Percentiles rank a stretch among this genome's conserved stretches.
Evolutionary conservation across 2,797 vertebrate species (phyloP).

Genomic region (Neopelma chrysocephalum): DNA sequence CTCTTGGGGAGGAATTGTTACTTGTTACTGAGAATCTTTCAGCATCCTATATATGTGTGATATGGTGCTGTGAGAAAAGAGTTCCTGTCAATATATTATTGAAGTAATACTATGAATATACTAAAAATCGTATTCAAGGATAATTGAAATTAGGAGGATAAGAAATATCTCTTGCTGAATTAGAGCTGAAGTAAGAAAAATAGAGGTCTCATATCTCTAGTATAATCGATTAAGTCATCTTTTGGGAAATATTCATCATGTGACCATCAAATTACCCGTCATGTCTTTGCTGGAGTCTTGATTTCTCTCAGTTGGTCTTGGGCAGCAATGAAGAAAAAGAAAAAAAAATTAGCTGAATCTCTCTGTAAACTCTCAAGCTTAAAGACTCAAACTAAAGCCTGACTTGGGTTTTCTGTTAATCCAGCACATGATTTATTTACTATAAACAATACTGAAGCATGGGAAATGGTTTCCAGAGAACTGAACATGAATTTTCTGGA

Average conservation of each 20-base stretch:
- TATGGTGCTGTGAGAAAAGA: not conserved
- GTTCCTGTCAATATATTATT: not conserved
- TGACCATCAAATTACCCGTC: not conserved
- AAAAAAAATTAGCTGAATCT: not conserved
- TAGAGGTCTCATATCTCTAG: not conserved
- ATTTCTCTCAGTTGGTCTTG: not conserved
- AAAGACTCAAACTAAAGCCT: slow-evolving; percentile 18
- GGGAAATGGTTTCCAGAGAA: slow-evolving; percentile 25
- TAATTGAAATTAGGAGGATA: not conserved
- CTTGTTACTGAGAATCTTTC: not conserved
- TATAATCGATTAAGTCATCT: not conserved
- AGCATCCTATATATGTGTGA: not conserved
- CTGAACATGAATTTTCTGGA: not conserved
- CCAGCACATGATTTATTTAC: slow-evolving; percentile 37
- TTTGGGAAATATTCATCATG: not conserved
- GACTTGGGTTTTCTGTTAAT: slow-evolving; percentile 34
- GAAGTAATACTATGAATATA: not conserved
- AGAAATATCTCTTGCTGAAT: not conserved
- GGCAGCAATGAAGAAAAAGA: not conserved
- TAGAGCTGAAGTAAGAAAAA: not conserved
- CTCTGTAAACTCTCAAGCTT: not conserved
- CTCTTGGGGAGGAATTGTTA: not conserved
- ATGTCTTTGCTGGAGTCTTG: not conserved
- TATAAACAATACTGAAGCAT: slow-evolving; percentile 26
- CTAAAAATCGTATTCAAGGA: not conserved